phyloP scores from a whole-genome alignment of 2,888 invertebrate species.

The Nemotelus pantherinus region DNA sequence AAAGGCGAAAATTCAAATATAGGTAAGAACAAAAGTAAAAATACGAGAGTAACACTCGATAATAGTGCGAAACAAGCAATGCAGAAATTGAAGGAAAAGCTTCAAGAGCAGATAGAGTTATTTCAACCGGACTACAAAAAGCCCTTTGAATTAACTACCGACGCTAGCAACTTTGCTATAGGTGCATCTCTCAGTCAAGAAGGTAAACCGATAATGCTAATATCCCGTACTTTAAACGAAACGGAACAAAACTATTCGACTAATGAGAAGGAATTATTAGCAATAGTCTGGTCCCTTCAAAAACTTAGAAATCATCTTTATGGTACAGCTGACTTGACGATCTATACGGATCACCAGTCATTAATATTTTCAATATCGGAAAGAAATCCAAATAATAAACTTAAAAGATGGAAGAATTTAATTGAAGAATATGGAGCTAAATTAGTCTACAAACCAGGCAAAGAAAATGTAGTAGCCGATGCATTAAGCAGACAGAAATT shows the following conservation, averaged over 20 bases:
- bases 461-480: too few relatives aligned
- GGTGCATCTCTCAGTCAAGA: not conserved
- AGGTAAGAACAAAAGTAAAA: not conserved
- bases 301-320: too few relatives aligned
- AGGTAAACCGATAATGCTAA: conserved; percentile 54
- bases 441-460: too few relatives aligned
- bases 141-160: conserved; percentile 51
- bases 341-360: too few relatives aligned
- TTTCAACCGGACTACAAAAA: not conserved
- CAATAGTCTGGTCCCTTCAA: conserved; percentile 59
- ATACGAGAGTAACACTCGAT: not conserved
- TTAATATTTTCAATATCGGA: too few relatives aligned
- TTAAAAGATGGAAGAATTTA: too few relatives aligned
- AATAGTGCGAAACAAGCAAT: not conserved
- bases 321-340: too few relatives aligned
- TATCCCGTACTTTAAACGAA: conserved; percentile 55
- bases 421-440: too few relatives aligned
- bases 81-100: not conserved
- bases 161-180: not conserved
- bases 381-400: too few relatives aligned
- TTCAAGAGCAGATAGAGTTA: not conserved
- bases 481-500: too few relatives aligned
- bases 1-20: not conserved
- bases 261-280: conserved; percentile 60
- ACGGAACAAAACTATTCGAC: conserved; percentile 55